Evolutionary conservation across 2,113 vertebrate species (phyloP).

Genomic region (Anoplopoma fimbria): DNA sequence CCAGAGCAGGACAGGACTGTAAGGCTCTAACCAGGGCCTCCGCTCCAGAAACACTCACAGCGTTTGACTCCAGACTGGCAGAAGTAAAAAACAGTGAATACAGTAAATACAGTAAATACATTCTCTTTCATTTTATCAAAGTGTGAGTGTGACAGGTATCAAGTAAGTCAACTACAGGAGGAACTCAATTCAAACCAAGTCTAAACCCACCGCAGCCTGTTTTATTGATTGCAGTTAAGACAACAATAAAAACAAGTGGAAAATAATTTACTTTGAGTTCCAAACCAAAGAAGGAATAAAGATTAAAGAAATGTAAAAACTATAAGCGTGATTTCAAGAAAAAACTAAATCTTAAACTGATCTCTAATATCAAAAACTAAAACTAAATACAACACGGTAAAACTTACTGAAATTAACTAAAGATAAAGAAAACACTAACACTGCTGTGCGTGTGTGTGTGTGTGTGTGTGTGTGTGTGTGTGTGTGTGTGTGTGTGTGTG

Average conservation of each 20-base stretch:
- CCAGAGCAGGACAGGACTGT: conserved; percentile 76
- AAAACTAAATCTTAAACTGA: not conserved
- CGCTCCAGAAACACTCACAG: conserved; percentile 82
- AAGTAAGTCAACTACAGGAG: not conserved
- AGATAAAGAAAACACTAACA: not conserved
- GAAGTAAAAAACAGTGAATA: conserved; percentile 44
- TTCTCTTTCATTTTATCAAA: not conserved
- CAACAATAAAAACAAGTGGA: not conserved
- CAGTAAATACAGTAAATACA: not conserved
- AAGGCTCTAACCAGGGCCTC: conserved; percentile 80
- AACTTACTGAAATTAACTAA: not conserved
- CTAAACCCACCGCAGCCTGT: not conserved
- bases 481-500: not conserved
- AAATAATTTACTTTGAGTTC: not conserved
- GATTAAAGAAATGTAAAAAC: too few species aligned
- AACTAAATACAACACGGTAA: not conserved
- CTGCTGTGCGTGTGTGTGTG: not conserved
- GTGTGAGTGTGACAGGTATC: not conserved
- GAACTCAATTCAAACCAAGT: not conserved
- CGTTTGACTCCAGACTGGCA: conserved; percentile 89
- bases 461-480: conserved; percentile 1
- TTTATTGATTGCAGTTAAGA: not conserved
- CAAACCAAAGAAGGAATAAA: not conserved
- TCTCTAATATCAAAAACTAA: not conserved
- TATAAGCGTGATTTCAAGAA: not conserved